Evolutionary conservation across 1,140 invertebrate genomes (phyloP), one percentile per base, ranked within the genome.

Genomic region (Hypsibius dujardini): DNA sequence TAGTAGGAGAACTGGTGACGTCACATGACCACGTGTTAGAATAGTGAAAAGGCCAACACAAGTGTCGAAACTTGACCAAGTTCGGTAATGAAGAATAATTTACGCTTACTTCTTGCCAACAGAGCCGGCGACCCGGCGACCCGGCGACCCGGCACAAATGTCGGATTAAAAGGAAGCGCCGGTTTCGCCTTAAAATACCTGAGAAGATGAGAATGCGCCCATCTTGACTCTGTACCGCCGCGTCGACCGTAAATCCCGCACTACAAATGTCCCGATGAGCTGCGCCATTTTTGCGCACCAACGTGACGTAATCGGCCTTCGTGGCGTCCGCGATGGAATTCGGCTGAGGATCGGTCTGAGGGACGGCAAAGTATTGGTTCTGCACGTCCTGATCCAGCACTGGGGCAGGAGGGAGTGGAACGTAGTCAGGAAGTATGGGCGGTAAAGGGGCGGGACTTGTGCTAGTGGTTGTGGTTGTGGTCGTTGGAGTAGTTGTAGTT

Each of bases 141-240:
- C 28, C 28, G 28, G 28, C 28, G 28, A 28, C 28, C 28, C 28
- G 28, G 28, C 28, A 28, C 28, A 28, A 28, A 28, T 28, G 28
- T 28, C 28, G 28, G 28, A 28, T 28, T 28, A 28, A 28, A 28
- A 28, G 28, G 28, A 28, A 28, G 28, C 28, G 28, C 28, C 28
- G 28, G 28, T 28, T 28, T 28, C 28, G 28, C 28, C 28, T 28
- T 28, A 28, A 56, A 12, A 67, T 67, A 67, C 62, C 62, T 12
- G 62, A 67, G 45, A 67, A 67, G 42, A 67, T 67, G 3, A 67
- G 3, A 7, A 67, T 67, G 3, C 62, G 12, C 12, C 42, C 12
- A 42, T 67, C 62, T 67, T 67, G 62, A 42, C 42, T 67, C 45
- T 67, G 62, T 42, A 67, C 62, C 42, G 62, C 62, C 12, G 62